Base-by-base conservation (phyloP, 2,113 vertebrate genomes). In the Salvelinus alpinus region DNA sequence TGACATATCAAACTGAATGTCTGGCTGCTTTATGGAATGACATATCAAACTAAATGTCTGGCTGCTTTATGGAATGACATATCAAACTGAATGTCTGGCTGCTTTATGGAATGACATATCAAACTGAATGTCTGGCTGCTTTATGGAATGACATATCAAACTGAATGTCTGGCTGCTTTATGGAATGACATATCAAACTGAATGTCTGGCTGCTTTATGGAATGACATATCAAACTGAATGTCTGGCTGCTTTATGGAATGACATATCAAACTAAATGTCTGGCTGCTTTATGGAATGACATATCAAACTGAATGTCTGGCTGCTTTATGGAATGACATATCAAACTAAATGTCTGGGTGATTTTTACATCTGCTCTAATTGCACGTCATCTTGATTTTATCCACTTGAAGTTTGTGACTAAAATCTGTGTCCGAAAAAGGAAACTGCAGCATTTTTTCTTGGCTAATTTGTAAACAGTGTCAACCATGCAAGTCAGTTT, bases 381-480 rank as follows among this genome's bases (percentile, higher is more conserved):
- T 94, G 94, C 93, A 94, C 94, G 94, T 94, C 68, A 77, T 89
- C 78, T 82, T 18, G 73, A 78, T 90, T 86, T 83, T 79, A 81
- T 73, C 77, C 65, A 38, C 87, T 89, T 80, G 62, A 66, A 64
- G 66, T 76, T 80, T 85, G 68, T 77, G 73, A 84, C 72, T 77
- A 80, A 80, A 84, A 77, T 70, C 76, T 60, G 73, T 78, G 83
- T 80, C 82, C 71, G 71, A 57, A 80, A 74, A 85, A 84, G 85
- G 73, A 88, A 91, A 91, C 88, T 90, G 90, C 92, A 94, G 93
- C 92, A 93, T 91, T 92, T 38, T 80, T 51, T 84, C 78, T 86
- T 88, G 88, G 92, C 90, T 92, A 83, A 90, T 88, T 87, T 93
- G 94, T 94, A 94, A 94, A 94, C 92, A 92, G 82, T 87, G 87